Evolutionary conservation across 2,888 invertebrate genomes (phyloP).

Genomic region (Lathronympha strigana): DNA sequence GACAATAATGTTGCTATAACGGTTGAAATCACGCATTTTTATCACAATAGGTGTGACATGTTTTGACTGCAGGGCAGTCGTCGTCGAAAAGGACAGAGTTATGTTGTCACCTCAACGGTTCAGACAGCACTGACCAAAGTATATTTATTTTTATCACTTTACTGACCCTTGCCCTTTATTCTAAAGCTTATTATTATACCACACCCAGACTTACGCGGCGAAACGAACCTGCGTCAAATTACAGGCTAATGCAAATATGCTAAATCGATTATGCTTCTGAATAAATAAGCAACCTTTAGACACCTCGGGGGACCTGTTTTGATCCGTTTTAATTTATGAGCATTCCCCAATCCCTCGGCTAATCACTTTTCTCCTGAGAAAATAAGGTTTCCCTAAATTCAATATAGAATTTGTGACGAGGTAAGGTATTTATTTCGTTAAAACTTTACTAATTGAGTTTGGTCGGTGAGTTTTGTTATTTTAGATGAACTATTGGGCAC

Average conservation of each 20-base stretch:
- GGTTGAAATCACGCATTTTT: too few relatives aligned
- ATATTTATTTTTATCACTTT: too few relatives aligned
- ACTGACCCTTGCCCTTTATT: too few relatives aligned
- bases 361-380: conserved; percentile 18
- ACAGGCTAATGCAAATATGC: neutral
- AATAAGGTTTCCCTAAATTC: conserved; percentile 16
- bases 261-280: conserved; percentile 8
- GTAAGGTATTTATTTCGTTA: conserved; percentile 6
- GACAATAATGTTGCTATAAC: too few relatives aligned
- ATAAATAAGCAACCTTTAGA: conserved; percentile 10
- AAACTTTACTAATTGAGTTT: conserved; percentile 19
- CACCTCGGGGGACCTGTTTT: conserved; percentile 10
- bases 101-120: too few relatives aligned
- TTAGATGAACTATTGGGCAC: conserved; percentile 3
- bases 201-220: neutral
- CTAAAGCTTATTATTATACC: conserved; percentile 1
- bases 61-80: too few relatives aligned
- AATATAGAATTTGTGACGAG: conserved; percentile 17
- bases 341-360: conserved; percentile 3
- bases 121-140: too few relatives aligned
- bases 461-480: conserved; percentile 1
- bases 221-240: neutral
- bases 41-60: too few relatives aligned
- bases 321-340: conserved; percentile 19
- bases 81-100: too few relatives aligned